A percentile compares a stretch with the other conserved stretches of the same genome.
These are phyloP conservation scores for Harpagifer antarcticus DNA, from an alignment of 2,797 vertebrate species.

Conservation along the genomic window DNA sequence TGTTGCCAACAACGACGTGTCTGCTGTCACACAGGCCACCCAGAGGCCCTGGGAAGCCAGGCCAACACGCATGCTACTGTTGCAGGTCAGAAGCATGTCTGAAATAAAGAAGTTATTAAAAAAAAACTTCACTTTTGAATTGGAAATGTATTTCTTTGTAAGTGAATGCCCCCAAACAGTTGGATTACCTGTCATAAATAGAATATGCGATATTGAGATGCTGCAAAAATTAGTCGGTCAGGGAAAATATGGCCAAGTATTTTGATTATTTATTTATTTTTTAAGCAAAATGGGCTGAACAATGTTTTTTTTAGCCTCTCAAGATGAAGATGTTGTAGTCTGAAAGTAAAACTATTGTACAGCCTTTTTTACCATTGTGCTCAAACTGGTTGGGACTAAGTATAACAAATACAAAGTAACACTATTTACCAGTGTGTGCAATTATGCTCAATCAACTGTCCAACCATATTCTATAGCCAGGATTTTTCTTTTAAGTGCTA, in stretches of 20 bases:
- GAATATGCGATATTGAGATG: not conserved
- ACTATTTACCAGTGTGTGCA: conserved; percentile 1
- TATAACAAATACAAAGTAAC: not conserved
- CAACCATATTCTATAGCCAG: not conserved
- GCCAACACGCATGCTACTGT: conserved; percentile 91
- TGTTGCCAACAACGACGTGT: conserved; percentile 90
- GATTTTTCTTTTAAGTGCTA: conserved; percentile 19
- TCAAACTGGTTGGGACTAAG: not conserved
- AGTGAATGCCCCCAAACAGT: not conserved
- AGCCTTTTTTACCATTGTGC: not conserved
- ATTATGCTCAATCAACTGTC: conserved; percentile 1
- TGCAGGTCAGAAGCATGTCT: conserved; percentile 84
- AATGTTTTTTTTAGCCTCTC: too few species aligned
- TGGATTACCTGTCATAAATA: not conserved
- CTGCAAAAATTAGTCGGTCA: too few species aligned
- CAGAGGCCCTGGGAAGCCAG: conserved; percentile 93
- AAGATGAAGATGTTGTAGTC: not conserved
- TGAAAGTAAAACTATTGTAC: not conserved
- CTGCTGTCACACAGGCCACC: conserved; percentile 87
- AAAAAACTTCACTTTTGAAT: not conserved
- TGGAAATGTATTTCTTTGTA: not conserved
- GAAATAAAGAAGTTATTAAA: not conserved
- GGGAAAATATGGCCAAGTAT: too few species aligned
- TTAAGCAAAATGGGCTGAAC: too few species aligned
- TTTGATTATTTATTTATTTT: too few species aligned